Conservation (phyloP, 1,140 invertebrate genomes). For the Euborellia annulipes region DNA sequence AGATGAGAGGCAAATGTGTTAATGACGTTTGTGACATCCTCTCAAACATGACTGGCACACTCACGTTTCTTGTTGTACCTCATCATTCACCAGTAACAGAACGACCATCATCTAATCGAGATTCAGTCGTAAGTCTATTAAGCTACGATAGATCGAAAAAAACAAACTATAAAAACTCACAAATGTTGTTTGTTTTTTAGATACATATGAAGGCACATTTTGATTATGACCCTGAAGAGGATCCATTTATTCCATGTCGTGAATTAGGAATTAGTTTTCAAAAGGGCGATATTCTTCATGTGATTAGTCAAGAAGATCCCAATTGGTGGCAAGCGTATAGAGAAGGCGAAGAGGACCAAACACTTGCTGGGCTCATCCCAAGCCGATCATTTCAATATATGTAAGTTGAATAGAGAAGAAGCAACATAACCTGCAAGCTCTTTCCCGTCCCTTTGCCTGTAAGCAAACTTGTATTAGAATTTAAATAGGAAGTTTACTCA, state of each 20-base stretch:
- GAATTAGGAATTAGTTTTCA: constrained; percentile 87
- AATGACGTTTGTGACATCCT: constrained; percentile 96
- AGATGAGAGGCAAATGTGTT: constrained; percentile 90
- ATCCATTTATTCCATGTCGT: constrained; percentile 92
- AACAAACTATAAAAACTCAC: no score
- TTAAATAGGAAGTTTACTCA: no score
- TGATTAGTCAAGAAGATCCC: constrained; percentile 83
- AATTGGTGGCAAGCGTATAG: constrained; percentile 91
- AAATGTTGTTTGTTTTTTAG: constrained; percentile 19
- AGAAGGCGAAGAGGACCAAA: constrained; percentile 87
- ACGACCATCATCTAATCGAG: constrained; percentile 24
- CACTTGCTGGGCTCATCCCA: constrained; percentile 87
- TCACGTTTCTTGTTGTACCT: constrained; percentile 82
- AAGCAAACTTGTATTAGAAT: no score
- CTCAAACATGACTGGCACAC: constrained; percentile 79
- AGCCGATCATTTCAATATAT: constrained; percentile 91
- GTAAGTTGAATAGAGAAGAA: constrained; percentile 50
- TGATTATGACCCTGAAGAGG: constrained; percentile 96
- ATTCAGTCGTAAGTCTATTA: constrained; percentile 31
- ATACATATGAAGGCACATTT: constrained; percentile 87
- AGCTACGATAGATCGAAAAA: background rate
- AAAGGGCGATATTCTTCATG: constrained; percentile 89
- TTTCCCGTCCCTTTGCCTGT: no score
- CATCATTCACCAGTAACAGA: constrained; percentile 15
- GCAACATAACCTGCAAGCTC: no score